Conservation (phyloP, 2,888 invertebrate species). For the Physocephala rufipes region DNA sequence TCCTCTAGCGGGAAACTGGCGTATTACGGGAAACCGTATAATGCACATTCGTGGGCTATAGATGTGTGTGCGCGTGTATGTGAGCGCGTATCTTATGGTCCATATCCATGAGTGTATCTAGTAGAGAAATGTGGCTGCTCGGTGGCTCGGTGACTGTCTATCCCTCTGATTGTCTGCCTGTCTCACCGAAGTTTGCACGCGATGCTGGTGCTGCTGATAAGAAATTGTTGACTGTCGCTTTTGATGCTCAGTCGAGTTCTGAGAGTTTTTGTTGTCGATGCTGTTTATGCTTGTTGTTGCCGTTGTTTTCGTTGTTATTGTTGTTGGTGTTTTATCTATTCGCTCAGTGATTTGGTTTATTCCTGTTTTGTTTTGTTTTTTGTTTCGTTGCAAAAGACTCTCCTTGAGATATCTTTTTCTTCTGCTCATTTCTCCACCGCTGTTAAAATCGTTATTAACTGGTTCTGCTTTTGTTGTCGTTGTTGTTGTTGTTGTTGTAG, state of each 20-base stretch:
- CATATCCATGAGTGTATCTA: too few relatives aligned
- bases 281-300: too few relatives aligned
- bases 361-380: too few relatives aligned
- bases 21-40: constrained; percentile 11
- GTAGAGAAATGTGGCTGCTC: too few relatives aligned
- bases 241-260: too few relatives aligned
- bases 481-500: background rate
- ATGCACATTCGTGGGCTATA: background rate
- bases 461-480: background rate
- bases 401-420: too few relatives aligned
- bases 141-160: too few relatives aligned
- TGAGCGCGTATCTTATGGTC: constrained; percentile 17
- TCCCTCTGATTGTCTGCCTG: background rate
- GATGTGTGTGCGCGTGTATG: constrained; percentile 33
- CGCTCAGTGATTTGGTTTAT: too few relatives aligned
- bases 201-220: constrained; percentile 15
- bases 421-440: background rate
- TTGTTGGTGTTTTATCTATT: constrained; percentile 26
- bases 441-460: background rate
- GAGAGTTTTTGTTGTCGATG: too few relatives aligned
- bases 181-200: background rate
- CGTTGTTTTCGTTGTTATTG: background rate
- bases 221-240: background rate
- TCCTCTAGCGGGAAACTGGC: constrained; percentile 53
- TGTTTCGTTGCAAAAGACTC: too few relatives aligned